A percentile compares a stretch with the other conserved stretches of the same genome.
These are phyloP conservation scores for Nasonia vitripennis DNA, from an alignment of 1,140 invertebrate genomes.

Conservation along the genomic window DNA sequence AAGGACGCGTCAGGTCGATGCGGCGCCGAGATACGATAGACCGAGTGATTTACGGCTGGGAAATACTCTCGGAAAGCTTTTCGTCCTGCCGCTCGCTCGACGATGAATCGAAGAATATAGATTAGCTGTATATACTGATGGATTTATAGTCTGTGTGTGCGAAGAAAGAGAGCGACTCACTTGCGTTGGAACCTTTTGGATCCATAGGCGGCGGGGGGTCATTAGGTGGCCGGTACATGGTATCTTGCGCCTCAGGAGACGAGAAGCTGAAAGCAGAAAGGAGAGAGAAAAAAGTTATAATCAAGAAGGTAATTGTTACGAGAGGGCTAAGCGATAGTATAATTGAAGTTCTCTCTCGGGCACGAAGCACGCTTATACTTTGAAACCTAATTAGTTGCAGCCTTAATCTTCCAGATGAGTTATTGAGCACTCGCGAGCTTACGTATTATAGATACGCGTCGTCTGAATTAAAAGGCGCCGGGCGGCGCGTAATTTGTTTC, in stretches of 20 bases:
- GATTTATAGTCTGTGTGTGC: too few species aligned
- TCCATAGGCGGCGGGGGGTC: constrained; percentile 84
- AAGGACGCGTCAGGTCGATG: not conserved
- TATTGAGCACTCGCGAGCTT: not conserved
- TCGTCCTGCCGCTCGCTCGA: not conserved
- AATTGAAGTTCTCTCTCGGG: constrained; percentile 6
- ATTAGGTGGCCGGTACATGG: constrained; percentile 85
- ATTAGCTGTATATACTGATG: not conserved
- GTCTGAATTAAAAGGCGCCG: not conserved
- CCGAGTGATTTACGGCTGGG: not conserved
- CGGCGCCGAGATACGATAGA: not conserved
- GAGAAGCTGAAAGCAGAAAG: constrained; percentile 77
- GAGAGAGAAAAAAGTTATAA: constrained; percentile 26
- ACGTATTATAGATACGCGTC: not conserved
- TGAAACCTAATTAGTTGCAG: constrained; percentile 10
- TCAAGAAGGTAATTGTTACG: too few species aligned
- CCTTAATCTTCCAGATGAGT: constrained; percentile 7
- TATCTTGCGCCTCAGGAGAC: constrained; percentile 82
- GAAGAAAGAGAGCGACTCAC: constrained; percentile 60
- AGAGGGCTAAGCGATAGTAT: not conserved
- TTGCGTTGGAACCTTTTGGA: constrained; percentile 84
- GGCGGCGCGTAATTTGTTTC: not conserved
- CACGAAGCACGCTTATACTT: not conserved
- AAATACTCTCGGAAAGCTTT: not conserved
- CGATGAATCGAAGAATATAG: not conserved